These are phyloP conservation scores for Ctenoplectra terminalis DNA, from an alignment of 1,140 invertebrate species.

Conservation along the genomic window DNA sequence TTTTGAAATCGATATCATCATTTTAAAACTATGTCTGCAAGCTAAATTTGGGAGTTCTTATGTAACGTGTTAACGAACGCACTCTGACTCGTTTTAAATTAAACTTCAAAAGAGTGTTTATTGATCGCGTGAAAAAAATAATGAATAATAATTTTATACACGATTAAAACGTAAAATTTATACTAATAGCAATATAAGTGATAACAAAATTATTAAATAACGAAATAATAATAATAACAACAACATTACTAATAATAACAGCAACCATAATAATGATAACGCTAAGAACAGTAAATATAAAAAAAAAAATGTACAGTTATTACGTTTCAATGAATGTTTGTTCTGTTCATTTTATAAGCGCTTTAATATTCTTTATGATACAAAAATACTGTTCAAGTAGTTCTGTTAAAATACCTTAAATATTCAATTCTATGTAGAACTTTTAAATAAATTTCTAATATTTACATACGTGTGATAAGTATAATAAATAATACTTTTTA, in stretches of 20 bases:
- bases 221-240: neutral
- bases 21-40: constrained; percentile 77
- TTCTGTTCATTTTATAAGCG: too few relatives aligned
- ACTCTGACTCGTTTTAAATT: constrained; percentile 58
- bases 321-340: too few relatives aligned
- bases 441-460: too few relatives aligned
- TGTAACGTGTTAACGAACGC: constrained; percentile 66
- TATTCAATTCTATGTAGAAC: too few relatives aligned
- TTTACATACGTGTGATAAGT: too few relatives aligned
- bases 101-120: constrained; percentile 23
- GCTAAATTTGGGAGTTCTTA: constrained; percentile 80
- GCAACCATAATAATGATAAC: too few relatives aligned
- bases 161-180: neutral
- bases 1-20: constrained; percentile 81
- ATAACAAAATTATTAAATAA: neutral
- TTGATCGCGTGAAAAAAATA: neutral
- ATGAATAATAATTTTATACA: neutral
- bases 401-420: too few relatives aligned
- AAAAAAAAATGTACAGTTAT: too few relatives aligned
- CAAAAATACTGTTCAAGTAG: too few relatives aligned
- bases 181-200: neutral
- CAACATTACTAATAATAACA: neutral
- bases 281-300: neutral
- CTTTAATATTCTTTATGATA: too few relatives aligned
- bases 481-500: too few relatives aligned